A percentile compares a stretch with the other conserved stretches of the same genome.
Conservation (phyloP, 1,140 invertebrate genomes). For the Phocides pigmalion region DNA sequence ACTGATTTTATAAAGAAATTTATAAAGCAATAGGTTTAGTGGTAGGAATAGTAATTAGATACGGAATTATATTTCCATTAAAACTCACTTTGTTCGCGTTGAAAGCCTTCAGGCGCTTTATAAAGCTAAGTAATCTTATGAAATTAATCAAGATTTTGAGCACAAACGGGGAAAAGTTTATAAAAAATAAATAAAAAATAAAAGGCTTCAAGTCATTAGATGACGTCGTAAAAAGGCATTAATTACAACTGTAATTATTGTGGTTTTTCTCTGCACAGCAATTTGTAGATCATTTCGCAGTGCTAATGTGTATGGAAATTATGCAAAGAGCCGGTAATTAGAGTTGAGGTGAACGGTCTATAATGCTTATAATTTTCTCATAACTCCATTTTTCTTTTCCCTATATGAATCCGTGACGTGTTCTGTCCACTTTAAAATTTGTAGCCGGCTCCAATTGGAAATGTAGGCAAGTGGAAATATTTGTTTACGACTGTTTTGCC, state of each 20-base stretch:
- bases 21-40: too few species aligned
- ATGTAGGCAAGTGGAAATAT: slow-evolving; percentile 27
- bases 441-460: slow-evolving; percentile 35
- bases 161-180: not conserved
- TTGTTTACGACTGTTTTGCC: slow-evolving; percentile 28
- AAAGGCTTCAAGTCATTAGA: slow-evolving; percentile 36
- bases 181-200: slow-evolving; percentile 13
- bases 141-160: too few species aligned
- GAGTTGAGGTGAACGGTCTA: slow-evolving; percentile 57
- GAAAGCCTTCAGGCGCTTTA: too few species aligned
- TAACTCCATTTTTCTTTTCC: slow-evolving; percentile 49
- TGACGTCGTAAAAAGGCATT: slow-evolving; percentile 62
- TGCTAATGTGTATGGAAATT: slow-evolving; percentile 73
- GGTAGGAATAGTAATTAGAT: too few species aligned
- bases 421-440: slow-evolving; percentile 19
- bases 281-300: slow-evolving; percentile 71
- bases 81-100: not conserved
- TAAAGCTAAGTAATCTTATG: too few species aligned
- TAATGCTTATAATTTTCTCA: slow-evolving; percentile 61
- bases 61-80: too few species aligned
- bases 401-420: slow-evolving; percentile 12
- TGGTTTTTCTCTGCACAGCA: slow-evolving; percentile 57
- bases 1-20: too few species aligned
- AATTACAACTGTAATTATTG: slow-evolving; percentile 67
- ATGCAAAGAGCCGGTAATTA: slow-evolving; percentile 70